These are phyloP conservation scores for Pocillopora grandis DNA, from an alignment of 92 coral and sea anemone species.

Conservation along the genomic window DNA sequence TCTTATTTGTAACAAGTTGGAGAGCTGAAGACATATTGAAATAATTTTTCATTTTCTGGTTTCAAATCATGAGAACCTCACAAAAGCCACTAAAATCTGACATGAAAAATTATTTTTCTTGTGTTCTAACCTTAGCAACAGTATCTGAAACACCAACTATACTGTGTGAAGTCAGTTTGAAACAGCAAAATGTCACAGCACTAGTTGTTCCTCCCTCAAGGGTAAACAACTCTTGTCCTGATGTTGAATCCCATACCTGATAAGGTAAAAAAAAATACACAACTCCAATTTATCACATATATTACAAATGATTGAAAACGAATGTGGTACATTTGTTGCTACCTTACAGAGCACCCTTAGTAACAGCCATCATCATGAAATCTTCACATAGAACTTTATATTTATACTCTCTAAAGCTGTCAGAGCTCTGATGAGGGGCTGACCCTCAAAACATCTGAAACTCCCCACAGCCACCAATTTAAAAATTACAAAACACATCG, in stretches of 20 bases:
- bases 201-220: conserved; percentile 75
- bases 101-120: not conserved
- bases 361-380: not conserved
- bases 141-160: conserved; percentile 78
- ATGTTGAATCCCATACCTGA: conserved; percentile 79
- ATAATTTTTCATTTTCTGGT: no score
- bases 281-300: not conserved
- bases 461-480: no score
- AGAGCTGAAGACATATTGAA: no score
- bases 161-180: conserved; percentile 60
- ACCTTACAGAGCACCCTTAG: not conserved
- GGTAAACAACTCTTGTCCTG: conserved; percentile 68
- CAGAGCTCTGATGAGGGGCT: no score
- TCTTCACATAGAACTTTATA: no score
- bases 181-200: conserved; percentile 85
- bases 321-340: no score
- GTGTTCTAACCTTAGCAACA: conserved; percentile 57
- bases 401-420: no score
- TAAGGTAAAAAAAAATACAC: conserved; percentile 1
- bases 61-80: not conserved
- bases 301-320: no score
- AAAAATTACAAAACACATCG: no score
- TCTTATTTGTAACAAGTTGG: not conserved
- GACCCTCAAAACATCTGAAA: no score
- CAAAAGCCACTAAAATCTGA: not conserved